Conservation (phyloP, 2,888 invertebrate species). For the Cataglyphis albicans region DNA sequence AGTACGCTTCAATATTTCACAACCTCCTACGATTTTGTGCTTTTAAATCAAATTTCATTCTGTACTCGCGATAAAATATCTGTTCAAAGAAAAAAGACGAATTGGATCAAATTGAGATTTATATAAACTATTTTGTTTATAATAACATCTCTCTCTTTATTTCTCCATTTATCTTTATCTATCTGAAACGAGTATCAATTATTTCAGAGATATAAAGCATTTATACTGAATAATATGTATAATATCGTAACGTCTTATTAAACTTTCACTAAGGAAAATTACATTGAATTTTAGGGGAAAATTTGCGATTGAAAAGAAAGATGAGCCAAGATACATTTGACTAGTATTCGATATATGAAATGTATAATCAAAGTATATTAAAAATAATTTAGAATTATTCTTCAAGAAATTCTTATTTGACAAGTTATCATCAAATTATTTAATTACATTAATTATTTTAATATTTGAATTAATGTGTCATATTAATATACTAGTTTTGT, state of each 20-base stretch:
- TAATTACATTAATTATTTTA: neutral
- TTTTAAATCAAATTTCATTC: neutral
- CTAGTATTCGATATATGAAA: neutral
- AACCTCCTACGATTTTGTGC: neutral
- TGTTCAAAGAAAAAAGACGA: neutral
- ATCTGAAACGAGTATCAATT: neutral
- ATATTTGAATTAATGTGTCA: neutral
- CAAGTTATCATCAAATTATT: neutral
- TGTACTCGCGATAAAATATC: neutral
- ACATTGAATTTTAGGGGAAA: neutral
- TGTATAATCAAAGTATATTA: neutral
- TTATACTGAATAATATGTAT: neutral
- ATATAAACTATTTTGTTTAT: neutral
- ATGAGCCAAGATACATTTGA: neutral
- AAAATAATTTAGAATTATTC: neutral
- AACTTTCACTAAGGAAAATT: conserved; percentile 10
- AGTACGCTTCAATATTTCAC: conserved; percentile 5
- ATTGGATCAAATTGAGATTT: neutral
- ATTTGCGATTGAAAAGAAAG: neutral
- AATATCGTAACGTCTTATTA: neutral
- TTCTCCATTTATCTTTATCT: neutral
- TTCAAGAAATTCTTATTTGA: neutral
- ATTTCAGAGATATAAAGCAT: conserved; percentile 1
- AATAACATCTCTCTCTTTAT: neutral
- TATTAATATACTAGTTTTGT: neutral